Conservation (phyloP, 2,113 vertebrate species). For the Ovis aries region DNA sequence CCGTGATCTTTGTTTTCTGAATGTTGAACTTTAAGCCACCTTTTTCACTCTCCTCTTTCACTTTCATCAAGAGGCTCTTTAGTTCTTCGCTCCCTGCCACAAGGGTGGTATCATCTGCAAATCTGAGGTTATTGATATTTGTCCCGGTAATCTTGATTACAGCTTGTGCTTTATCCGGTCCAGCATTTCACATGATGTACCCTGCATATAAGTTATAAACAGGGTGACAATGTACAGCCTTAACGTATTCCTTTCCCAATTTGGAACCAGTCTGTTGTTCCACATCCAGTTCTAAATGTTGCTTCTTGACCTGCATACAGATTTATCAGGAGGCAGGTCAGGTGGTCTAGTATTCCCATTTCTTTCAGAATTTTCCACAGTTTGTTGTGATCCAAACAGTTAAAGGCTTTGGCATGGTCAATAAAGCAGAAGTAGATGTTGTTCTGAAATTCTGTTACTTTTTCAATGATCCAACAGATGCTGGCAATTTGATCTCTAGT, state of each 20-base stretch:
- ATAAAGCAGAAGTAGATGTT: neutral
- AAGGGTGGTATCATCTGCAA: neutral
- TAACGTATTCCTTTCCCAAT: neutral
- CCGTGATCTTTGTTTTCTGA: neutral
- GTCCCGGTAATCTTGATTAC: neutral
- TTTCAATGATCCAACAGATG: accelerated
- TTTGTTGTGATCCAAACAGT: neutral
- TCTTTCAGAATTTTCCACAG: neutral
- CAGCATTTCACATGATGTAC: neutral
- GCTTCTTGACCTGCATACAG: neutral
- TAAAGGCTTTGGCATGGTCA: neutral
- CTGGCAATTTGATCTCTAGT: neutral
- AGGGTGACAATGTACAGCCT: neutral
- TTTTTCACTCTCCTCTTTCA: neutral
- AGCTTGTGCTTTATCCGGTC: neutral
- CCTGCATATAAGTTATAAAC: neutral
- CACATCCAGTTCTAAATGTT: neutral
- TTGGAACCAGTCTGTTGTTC: neutral
- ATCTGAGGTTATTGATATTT: neutral
- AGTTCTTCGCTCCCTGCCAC: neutral
- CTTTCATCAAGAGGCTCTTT: neutral
- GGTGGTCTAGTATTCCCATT: neutral
- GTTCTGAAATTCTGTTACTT: neutral
- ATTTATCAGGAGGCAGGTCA: neutral
- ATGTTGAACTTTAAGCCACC: neutral